Percentiles rank a stretch among this genome's conserved stretches.
These are phyloP conservation scores for Platycnemis pennipes DNA, from an alignment of 2,888 invertebrate species.

Conservation along the genomic window DNA sequence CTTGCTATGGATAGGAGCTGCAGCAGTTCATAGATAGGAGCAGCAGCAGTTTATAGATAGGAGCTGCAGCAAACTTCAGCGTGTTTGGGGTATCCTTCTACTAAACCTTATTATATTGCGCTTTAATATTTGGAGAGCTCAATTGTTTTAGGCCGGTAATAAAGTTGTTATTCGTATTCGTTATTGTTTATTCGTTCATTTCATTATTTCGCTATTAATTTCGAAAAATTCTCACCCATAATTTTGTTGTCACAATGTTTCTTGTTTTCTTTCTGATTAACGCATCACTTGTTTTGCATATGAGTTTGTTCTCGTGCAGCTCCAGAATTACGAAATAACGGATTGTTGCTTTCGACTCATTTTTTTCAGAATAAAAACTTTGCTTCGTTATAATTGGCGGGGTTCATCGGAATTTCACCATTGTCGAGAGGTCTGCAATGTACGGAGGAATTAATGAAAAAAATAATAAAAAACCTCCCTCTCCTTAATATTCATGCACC, in stretches of 20 bases:
- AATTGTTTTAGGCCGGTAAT: neutral
- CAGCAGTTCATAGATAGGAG: too few relatives aligned
- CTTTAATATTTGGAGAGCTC: neutral
- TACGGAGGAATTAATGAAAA: neutral
- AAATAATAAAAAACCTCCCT: neutral
- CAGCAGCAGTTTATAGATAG: too few relatives aligned
- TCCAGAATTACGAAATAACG: neutral
- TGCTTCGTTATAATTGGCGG: neutral
- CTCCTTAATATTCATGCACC: slow-evolving; percentile 18
- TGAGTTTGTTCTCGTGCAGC: neutral
- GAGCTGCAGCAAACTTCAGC: too few relatives aligned
- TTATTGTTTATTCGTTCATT: neutral
- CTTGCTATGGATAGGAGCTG: too few relatives aligned
- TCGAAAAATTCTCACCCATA: slow-evolving; percentile 76
- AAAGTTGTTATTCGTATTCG: neutral
- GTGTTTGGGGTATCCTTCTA: too few relatives aligned
- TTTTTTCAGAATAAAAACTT: too few relatives aligned
- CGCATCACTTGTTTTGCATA: neutral
- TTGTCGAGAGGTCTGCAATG: slow-evolving; percentile 1
- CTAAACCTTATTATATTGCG: too few relatives aligned
- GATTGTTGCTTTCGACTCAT: neutral
- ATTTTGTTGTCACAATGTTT: slow-evolving; percentile 75
- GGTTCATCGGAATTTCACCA: neutral
- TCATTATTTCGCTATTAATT: neutral
- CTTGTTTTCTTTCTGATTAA: neutral